These are phyloP conservation scores for Eulemur rubriventer DNA, from an alignment of 2,797 vertebrate genomes.

Conservation along the genomic window DNA sequence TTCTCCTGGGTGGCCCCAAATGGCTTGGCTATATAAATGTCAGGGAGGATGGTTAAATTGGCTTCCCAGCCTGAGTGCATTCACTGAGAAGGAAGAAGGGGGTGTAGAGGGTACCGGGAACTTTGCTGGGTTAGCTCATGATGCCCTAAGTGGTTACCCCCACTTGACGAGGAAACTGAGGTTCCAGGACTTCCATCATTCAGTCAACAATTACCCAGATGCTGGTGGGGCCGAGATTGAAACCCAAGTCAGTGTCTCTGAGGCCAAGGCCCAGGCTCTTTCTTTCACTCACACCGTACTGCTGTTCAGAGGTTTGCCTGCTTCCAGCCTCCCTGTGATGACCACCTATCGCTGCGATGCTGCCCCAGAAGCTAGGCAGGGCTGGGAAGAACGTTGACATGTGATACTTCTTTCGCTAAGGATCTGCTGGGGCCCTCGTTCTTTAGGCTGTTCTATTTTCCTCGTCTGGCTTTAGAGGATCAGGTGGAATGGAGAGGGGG, in stretches of 20 bases:
- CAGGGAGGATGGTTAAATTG: not conserved
- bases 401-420: not conserved
- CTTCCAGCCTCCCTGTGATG: not conserved
- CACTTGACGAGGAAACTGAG: not conserved
- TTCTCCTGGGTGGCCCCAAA: not conserved
- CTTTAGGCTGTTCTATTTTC: not conserved
- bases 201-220: not conserved
- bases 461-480: not conserved
- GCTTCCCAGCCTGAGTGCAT: not conserved
- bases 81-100: not conserved
- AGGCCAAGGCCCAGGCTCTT: not conserved
- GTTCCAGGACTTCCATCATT: not conserved
- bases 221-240: not conserved
- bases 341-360: rapidly evolving
- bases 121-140: not conserved
- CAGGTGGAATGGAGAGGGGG: not conserved
- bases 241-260: not conserved
- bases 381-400: not conserved
- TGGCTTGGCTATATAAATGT: not conserved
- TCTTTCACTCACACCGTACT: not conserved
- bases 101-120: not conserved
- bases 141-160: not conserved
- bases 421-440: not conserved
- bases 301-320: not conserved
- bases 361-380: not conserved